Conservation (phyloP, 2,888 invertebrate genomes). For the Craniophora ligustri region DNA sequence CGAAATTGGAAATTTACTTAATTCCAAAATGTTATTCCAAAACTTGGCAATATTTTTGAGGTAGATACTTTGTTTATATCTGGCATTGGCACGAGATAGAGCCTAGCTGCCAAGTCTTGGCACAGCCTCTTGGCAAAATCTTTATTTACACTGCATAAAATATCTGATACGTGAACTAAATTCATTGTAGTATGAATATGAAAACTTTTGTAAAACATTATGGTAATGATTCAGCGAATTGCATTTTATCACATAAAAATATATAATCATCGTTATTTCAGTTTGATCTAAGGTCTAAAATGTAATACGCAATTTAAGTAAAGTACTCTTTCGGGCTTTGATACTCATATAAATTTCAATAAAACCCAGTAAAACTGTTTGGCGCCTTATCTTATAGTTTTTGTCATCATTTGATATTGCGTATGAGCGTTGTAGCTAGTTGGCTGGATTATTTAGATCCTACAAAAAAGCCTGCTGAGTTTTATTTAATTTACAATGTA, state of each 20-base stretch:
- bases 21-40: slow-evolving; percentile 35
- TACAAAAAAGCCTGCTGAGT: no score
- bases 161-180: slow-evolving; percentile 59
- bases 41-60: slow-evolving; percentile 54
- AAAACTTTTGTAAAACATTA: neutral
- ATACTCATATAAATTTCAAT: no score
- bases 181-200: slow-evolving; percentile 28
- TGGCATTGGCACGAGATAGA: slow-evolving; percentile 64
- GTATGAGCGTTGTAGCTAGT: no score
- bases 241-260: neutral
- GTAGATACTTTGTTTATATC: slow-evolving; percentile 58
- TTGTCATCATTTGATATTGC: no score
- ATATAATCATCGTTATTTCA: neutral
- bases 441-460: no score
- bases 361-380: no score
- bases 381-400: no score
- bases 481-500: no score
- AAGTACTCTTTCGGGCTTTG: no score
- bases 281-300: no score
- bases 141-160: slow-evolving; percentile 64
- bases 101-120: slow-evolving; percentile 67
- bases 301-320: no score
- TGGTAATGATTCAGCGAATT: neutral
- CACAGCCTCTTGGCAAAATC: slow-evolving; percentile 67
- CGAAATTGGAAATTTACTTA: slow-evolving; percentile 14